Evolutionary conservation across 2,888 invertebrate species (phyloP), one percentile per base, ranked within the genome.

Genomic region (Dyspetes luteomarginatus): DNA sequence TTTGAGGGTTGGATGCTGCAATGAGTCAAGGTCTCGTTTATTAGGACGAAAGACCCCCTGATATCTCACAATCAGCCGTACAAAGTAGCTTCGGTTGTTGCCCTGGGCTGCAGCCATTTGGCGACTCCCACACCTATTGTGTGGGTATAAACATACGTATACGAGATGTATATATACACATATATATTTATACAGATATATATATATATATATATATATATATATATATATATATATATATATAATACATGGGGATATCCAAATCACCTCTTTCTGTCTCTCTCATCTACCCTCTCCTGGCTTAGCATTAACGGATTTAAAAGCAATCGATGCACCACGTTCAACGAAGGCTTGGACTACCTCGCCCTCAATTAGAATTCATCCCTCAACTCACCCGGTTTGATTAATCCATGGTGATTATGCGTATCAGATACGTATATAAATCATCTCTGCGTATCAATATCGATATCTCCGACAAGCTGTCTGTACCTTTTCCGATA

Each of bases 271-370:
- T 86, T 85, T 55, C 30, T 26, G n/a, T n/a, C n/a, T n/a, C n/a
- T n/a, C n/a, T n/a, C n/a, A n/a, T n/a, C n/a, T n/a, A n/a, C n/a
- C 55, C 19, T 17, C n/a, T 19, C 52, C 7, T 9, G 12, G n/a
- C 83, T 86, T 84, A 81, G 89, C 85, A 88, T 90, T 89, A 90
- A 88, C 88, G 90, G 90, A 90, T 90, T 90, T 89, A 89, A 90
- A 90, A 90, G 89, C 89, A 86, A 90, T 89, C 88, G 88, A 88
- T 87, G 89, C 83, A 86, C 83, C 83, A 82, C 82, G 79, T 78
- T 83, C 76, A 69, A 80, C 72, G 81, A 85, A 82, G 84, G 84
- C 84, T 84, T 84, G 83, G 86, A 85, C 85, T 83, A n/a, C 72
- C 72, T 28, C 12, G 22, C 5, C 45, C 67, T 19, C 43, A 82